Conservation (phyloP, 2,797 vertebrate genomes). For the Syngnathus acus region DNA sequence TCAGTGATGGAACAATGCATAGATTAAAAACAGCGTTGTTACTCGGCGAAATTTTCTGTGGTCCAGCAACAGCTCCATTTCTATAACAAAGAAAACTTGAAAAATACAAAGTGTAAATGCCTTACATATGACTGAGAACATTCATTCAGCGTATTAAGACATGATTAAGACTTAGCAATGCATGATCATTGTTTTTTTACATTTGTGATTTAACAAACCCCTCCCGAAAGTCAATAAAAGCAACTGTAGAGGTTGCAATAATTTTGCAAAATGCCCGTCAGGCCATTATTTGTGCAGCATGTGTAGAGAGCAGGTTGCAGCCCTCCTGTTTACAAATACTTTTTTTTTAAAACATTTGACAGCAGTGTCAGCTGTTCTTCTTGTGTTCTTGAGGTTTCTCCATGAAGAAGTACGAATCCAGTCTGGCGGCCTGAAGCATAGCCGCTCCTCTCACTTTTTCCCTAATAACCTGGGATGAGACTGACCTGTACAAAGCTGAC, state of each 20-base stretch:
- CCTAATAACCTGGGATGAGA: neutral
- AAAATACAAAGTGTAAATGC: slow-evolving; percentile 19
- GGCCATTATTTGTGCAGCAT: slow-evolving; percentile 32
- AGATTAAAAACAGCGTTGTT: neutral
- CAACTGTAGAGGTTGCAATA: slow-evolving; percentile 37
- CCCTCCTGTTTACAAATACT: slow-evolving; percentile 23
- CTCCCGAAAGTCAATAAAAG: slow-evolving; percentile 37
- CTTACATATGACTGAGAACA: slow-evolving; percentile 34
- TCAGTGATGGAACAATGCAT: slow-evolving; percentile 3
- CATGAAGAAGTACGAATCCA: slow-evolving; percentile 16
- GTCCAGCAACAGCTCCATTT: slow-evolving; percentile 1
- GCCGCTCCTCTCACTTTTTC: neutral
- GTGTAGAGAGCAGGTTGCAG: slow-evolving; percentile 12
- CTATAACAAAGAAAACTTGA: slow-evolving; percentile 1
- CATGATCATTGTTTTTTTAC: slow-evolving; percentile 39
- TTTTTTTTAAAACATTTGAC: slow-evolving; percentile 16
- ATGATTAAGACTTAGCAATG: slow-evolving; percentile 36
- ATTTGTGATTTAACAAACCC: slow-evolving; percentile 27
- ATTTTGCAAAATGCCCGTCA: slow-evolving; percentile 29
- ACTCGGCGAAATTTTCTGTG: neutral
- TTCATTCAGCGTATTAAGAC: slow-evolving; percentile 42
- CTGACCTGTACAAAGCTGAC: slow-evolving; percentile 9
- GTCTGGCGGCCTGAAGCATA: neutral
- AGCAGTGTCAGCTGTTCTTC: slow-evolving; percentile 4
- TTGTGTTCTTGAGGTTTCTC: slow-evolving; percentile 12